Evolutionary conservation across 2,113 vertebrate species (phyloP).

Genomic region (Eonycteris spelaea): DNA sequence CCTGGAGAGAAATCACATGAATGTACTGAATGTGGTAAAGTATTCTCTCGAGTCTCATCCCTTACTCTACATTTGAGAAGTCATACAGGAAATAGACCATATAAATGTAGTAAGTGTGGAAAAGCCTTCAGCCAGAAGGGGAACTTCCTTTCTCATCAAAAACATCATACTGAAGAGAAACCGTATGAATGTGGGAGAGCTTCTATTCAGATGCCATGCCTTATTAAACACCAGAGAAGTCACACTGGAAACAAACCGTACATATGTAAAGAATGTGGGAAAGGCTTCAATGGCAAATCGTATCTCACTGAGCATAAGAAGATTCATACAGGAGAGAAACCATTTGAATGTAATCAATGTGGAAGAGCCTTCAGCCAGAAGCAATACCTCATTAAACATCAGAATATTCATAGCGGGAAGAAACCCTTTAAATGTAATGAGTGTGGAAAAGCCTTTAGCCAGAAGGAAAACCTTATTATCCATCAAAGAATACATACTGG

Average conservation of each 20-base stretch:
- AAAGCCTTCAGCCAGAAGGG: slow-evolving; percentile 74
- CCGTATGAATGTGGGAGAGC: slow-evolving; percentile 63
- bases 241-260: slow-evolving; percentile 62
- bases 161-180: slow-evolving; percentile 68
- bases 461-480: slow-evolving; percentile 76
- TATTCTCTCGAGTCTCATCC: slow-evolving; percentile 64
- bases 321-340: slow-evolving; percentile 75
- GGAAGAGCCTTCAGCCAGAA: slow-evolving; percentile 74
- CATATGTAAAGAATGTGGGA: slow-evolving; percentile 70
- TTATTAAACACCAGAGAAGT: slow-evolving; percentile 57
- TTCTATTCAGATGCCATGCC: slow-evolving; percentile 48
- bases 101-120: slow-evolving; percentile 75
- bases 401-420: slow-evolving; percentile 77
- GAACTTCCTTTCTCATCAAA: slow-evolving; percentile 78
- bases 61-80: slow-evolving; percentile 73
- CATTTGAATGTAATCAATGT: slow-evolving; percentile 71
- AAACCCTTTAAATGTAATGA: slow-evolving; percentile 78
- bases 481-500: slow-evolving; percentile 79
- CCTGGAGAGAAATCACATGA: slow-evolving; percentile 57
- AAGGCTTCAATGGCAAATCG: slow-evolving; percentile 63
- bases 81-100: slow-evolving; percentile 62
- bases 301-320: slow-evolving; percentile 71
- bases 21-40: slow-evolving; percentile 70
- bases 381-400: slow-evolving; percentile 74
- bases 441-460: slow-evolving; percentile 79